These are phyloP conservation scores for Cantharis rufa DNA, from an alignment of 2,888 invertebrate species.

Conservation along the genomic window DNA sequence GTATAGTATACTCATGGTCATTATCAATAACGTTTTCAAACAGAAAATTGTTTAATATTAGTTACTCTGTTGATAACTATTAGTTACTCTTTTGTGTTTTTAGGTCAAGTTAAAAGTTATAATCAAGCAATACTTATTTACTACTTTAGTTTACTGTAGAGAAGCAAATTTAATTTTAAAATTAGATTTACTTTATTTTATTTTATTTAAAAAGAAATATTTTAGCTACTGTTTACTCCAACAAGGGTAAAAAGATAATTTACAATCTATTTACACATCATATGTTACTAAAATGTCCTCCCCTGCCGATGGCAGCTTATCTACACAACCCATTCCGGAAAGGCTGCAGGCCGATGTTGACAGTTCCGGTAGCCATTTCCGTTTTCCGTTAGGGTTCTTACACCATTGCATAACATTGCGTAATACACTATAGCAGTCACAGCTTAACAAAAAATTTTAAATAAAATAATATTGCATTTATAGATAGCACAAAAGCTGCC, in stretches of 20 bases:
- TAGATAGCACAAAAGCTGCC: background rate
- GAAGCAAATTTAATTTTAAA: background rate
- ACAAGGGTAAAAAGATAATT: background rate
- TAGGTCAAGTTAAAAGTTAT: no score
- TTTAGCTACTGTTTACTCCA: background rate
- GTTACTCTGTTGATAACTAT: no score
- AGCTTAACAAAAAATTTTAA: constrained; percentile 9
- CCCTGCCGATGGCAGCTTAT: constrained; percentile 25
- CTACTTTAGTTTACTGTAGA: no score
- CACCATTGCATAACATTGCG: constrained; percentile 5
- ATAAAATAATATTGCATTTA: background rate
- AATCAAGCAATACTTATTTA: no score
- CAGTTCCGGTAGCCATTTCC: constrained; percentile 38
- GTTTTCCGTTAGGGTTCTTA: constrained; percentile 25
- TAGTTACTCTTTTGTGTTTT: no score
- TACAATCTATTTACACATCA: constrained; percentile 13
- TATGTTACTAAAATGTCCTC: constrained; percentile 22
- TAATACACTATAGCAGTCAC: constrained; percentile 12
- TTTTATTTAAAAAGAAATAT: background rate
- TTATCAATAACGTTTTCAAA: no score
- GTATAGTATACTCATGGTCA: no score
- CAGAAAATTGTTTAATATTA: no score
- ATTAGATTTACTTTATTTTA: no score
- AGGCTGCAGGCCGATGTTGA: constrained; percentile 37
- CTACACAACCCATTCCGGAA: constrained; percentile 38